Base-by-base conservation (phyloP, 2,113 vertebrate genomes). In the Pachycephala philippinensis region DNA sequence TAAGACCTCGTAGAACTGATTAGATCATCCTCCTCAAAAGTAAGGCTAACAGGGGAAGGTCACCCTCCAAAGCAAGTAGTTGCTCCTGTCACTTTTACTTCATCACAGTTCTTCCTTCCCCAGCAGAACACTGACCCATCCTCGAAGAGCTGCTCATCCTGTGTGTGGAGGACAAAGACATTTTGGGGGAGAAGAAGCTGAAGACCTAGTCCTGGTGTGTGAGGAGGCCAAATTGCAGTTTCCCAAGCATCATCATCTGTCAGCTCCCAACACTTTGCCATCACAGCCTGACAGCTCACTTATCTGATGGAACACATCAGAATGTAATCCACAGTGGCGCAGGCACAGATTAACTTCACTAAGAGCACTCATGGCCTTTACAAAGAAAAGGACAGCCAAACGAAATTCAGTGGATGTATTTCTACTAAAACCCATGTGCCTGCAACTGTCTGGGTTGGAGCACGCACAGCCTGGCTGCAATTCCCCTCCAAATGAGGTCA, bases 361-460 rank as follows among this genome's bases (percentile, higher is more conserved):
- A 64, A 77, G 17, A 89, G 61, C 28, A 54, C 59, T 28, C 50
- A 18, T 2, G 22, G 69, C 28, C 39, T 89, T 91, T 65, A 60
- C 47, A 93, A 89, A 89, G 77, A 40, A 84, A 88, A 88, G 17
- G n/a, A 44, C 50, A 70, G 23, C 26, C 71, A 40, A 80, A 71
- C 33, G 35, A 57, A 91, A 76, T 75, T 85, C 74, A 83, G 27
- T 77, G 71, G 35, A 42, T 70, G 31, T 23, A 69, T 93, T 88
- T 74, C 54, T 80, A 15, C 54, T 92, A 94, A 91, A 95, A 72
- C 63, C 76, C 66, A 69, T 63, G 74, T 95, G 84, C 93, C 89
- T 90, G 89, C 77, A 93, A 87, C 84, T 93, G 53, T 94, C 91
- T 93, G 84, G 91, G 70, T 94, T 87, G 50, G 35, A 70, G 78